phyloP scores from a whole-genome alignment of 53 echinoderm and acorn worm species.

The Pentamera pediparva region DNA sequence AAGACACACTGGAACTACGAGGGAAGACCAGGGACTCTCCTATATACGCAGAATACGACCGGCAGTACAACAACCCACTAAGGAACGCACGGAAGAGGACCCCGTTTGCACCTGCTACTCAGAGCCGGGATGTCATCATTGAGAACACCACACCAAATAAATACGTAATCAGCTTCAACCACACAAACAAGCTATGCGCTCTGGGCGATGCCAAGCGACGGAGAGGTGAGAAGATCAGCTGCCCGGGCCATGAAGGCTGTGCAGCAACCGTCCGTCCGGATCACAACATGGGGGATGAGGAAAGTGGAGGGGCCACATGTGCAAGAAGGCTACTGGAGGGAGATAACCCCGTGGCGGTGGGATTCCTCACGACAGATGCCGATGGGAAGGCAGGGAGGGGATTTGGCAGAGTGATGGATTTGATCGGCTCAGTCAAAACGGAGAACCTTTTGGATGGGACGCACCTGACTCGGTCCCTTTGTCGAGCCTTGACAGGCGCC shows the following conservation, averaged over 20 bases:
- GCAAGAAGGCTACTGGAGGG: constrained; percentile 2
- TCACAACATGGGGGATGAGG: constrained; percentile 4
- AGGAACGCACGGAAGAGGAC: constrained; percentile 24
- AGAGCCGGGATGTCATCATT: constrained; percentile 29
- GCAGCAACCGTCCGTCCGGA: not conserved
- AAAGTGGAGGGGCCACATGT: constrained; percentile 12
- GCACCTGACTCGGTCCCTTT: constrained; percentile 14
- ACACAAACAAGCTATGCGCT: constrained; percentile 42
- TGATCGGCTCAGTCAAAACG: not conserved
- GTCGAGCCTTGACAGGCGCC: not conserved
- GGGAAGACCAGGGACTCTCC: constrained; percentile 5
- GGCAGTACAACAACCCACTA: constrained; percentile 31
- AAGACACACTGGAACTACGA: constrained; percentile 26
- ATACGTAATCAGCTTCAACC: constrained; percentile 14
- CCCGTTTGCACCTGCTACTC: constrained; percentile 43
- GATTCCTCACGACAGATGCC: constrained; percentile 11
- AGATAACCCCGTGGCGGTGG: constrained; percentile 3
- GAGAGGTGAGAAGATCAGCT: not conserved
- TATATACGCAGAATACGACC: constrained; percentile 28
- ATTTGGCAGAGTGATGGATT: not conserved
- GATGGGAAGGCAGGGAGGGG: not conserved
- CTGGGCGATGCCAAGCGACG: not conserved
- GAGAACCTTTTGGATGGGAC: not conserved
- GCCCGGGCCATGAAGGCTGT: constrained; percentile 14
- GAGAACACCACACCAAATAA: constrained; percentile 29